Base-by-base conservation (phyloP, 2,113 vertebrate genomes). In the Cyanoramphus novaezelandiae region DNA sequence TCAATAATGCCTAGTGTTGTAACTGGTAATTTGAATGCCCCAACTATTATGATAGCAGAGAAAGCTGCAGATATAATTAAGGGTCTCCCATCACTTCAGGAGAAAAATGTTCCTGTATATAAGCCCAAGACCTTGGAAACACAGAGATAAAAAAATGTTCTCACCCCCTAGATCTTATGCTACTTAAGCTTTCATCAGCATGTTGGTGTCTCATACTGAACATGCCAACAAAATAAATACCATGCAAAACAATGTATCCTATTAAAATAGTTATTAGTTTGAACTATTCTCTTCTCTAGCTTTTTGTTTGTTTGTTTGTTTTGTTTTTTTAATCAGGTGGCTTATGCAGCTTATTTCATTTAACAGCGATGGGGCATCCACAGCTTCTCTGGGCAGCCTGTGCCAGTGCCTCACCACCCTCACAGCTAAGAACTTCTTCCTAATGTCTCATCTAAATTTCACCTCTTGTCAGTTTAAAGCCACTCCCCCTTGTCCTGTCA, bases 1-100 rank as follows among this genome's bases (percentile, higher is more conserved):
- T 99, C 99, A 80, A 98, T 99, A 97, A 99, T 99, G 99, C 99
- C 99, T 90, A 99, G 99, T 25, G 33, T 99, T 27, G 98, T 99
- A 92, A 99, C 99, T 13, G 99, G 99, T 63, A 99, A 99, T 97
- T 94, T 99, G 39, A 99, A 99, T 2, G 99, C 99, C 12, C 99
- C 99, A 25, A 99, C 99, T 20, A 98, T 99, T 93, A 99, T 99
- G 99, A 98, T 99, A 3, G 99, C 99, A 7, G 99, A 99, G 97
- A 99, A 99, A 94, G 98, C 98, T 8, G 99, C 99, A 3, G 99
- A 99, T 94, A 97, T 98, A 31, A 99, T 99, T 88, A 98, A 98
- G 95, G 99, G 99, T 17, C 93, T 96, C 24, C 98, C 98, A 9
- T 55, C 97, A 1, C 99, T 99, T 21, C 74, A 86, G 11, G 99